Base-by-base conservation (phyloP, 1,140 invertebrate species). In the Habropoda laboriosa region DNA sequence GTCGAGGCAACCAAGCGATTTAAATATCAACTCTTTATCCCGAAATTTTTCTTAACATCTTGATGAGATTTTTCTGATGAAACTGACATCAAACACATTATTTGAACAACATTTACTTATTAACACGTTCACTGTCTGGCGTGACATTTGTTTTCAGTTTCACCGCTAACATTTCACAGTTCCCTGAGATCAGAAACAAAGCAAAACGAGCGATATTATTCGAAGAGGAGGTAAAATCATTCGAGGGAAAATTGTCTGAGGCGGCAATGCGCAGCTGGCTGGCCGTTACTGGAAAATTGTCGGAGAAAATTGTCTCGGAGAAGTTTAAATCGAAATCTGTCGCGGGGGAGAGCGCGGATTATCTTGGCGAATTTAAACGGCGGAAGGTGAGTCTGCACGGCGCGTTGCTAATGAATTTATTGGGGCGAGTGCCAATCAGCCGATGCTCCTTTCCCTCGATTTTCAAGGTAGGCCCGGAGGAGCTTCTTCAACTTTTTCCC, bases 351-450 rank as follows among this genome's bases (percentile, higher is more conserved):
- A 7, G 13, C 13, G 24, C 3, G 40, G 40, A 64, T 40, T 45
- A 64, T 45, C 18, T 47, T 30, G 16, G 30, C 13, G 24, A 21
- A 64, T 64, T 64, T 45, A 27, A 63, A 58, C 57, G 30, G 13
- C 10, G 18, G 55, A 57, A 30, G n/a, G n/a, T n/a, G n/a, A n/a
- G 16, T 30, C 55, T 24, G 60, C 1, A 35, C n/a, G n/a, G 57
- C n/a, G 38, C 5, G 63, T 42, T 32, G 57, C 10, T 70, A 76
- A 82, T 71, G 71, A 82, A 81, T 80, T 82, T 81, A 81, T 76
- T 47, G 60, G 47, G 30, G 40, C 70, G 71, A 76, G 47, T 70
- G 55, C 79, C 81, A 81, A 82, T 82, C 81, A 81, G 58, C 53
- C n/a, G 61, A 49, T 74, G 64, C 79, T 82, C 38, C 32, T 35